Base-by-base conservation (phyloP, 2,888 invertebrate genomes). In the Acheta domesticus region DNA sequence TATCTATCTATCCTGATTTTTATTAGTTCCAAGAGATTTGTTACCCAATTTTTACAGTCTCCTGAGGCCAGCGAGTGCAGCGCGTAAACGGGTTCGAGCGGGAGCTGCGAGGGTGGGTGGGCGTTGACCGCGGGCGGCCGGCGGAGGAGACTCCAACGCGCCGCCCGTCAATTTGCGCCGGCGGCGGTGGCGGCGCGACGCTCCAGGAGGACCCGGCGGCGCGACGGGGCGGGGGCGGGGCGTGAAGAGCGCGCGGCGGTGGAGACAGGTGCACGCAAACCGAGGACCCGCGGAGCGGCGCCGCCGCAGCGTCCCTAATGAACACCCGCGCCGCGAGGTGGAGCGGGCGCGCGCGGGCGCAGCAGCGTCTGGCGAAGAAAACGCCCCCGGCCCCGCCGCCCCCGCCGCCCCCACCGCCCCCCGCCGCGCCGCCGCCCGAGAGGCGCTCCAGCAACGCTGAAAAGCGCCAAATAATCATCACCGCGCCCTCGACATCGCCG, bases 381-480 rank as follows among this genome's bases (percentile, higher is more conserved):
- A 62, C 62, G 62, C 16, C 62, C 62, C 16, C 62, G 12, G 3
- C 12, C 19, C 2, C 62, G 14, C 14, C 62, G 12, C 62, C n/a
- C 62, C 16, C 62, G 5, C 16, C 62, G 2, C 36, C 36, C 36
- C 2, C 62, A 11, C 62, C 14, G 62, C 62, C 19, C 23, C 4
- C 36, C 36, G 36, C 36, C 36, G 36, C 36, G 62, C 62, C 16
- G 16, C 62, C 14, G n/a, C 62, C 16, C 62, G 62, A 62, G 62
- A 62, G 62, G 16, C 62, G 62, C 62, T 62, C n/a, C 62, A 62
- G 16, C 16, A 62, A 62, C 62, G 62, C 62, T 62, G 62, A 62
- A 62, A 62, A 62, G 62, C 62, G 62, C 62, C 62, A 62, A 62
- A 62, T 62, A 62, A 62, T 62, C 62, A 62, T 62, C 62, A 62